A percentile compares a stretch with the other conserved stretches of the same genome.
These are phyloP conservation scores for Myotis daubentonii DNA, from an alignment of 2,797 vertebrate species.

Conservation along the genomic window DNA sequence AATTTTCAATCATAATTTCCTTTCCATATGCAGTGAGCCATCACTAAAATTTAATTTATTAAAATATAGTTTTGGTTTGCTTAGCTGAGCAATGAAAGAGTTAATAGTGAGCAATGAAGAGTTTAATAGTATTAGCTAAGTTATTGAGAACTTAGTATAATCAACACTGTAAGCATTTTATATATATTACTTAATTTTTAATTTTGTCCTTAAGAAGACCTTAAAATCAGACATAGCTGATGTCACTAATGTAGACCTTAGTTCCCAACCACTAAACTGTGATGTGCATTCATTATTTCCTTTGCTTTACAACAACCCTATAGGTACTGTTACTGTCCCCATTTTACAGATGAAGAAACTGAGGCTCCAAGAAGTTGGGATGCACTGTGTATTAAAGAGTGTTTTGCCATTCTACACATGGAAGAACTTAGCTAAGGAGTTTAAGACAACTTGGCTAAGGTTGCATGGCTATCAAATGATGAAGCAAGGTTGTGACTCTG, in stretches of 20 bases:
- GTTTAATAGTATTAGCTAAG: background rate
- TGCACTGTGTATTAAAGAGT: background rate
- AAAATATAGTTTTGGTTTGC: constrained; percentile 33
- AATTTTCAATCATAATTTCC: background rate
- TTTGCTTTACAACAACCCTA: background rate
- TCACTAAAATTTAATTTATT: background rate
- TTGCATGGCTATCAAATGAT: background rate
- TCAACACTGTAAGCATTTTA: background rate
- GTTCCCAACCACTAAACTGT: background rate
- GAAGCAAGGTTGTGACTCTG: background rate
- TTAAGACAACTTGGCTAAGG: background rate
- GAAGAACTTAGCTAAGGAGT: background rate
- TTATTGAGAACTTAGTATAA: constrained; percentile 39
- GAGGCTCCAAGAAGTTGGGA: background rate
- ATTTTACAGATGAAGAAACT: background rate
- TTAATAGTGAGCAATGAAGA: background rate
- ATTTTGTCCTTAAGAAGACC: background rate
- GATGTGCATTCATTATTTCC: background rate
- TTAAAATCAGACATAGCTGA: background rate
- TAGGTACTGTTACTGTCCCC: background rate
- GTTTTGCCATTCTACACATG: background rate
- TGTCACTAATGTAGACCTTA: background rate
- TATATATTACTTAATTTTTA: background rate
- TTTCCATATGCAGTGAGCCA: background rate
- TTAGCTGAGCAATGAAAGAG: background rate